These are phyloP conservation scores for Lasiommata megera DNA, from an alignment of 2,888 invertebrate genomes.

Conservation along the genomic window DNA sequence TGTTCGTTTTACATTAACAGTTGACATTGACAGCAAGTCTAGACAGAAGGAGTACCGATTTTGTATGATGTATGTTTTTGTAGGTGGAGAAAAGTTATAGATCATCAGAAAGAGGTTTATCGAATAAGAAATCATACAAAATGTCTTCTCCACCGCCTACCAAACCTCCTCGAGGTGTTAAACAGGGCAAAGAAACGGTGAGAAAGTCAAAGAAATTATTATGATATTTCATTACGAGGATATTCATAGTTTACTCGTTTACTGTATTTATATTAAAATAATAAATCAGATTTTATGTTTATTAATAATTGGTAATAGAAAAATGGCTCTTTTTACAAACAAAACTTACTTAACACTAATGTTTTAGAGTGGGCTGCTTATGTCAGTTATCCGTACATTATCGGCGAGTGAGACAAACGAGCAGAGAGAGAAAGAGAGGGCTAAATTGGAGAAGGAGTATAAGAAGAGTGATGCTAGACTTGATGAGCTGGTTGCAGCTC, in stretches of 20 bases:
- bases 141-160: constrained; percentile 88
- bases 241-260: too few species aligned
- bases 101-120: too few species aligned
- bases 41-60: too few species aligned
- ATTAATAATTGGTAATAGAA: too few species aligned
- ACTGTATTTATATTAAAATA: too few species aligned
- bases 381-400: constrained; percentile 96
- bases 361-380: constrained; percentile 90
- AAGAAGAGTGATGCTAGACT: constrained; percentile 94
- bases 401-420: constrained; percentile 97
- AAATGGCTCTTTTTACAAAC: too few species aligned
- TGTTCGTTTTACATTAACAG: too few species aligned
- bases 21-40: neutral
- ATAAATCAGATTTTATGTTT: too few species aligned
- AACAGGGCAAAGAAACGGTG: constrained; percentile 93
- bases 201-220: constrained; percentile 40
- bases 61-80: neutral
- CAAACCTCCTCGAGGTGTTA: constrained; percentile 93
- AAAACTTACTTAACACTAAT: too few species aligned
- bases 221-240: neutral
- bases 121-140: neutral
- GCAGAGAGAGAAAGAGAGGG: constrained; percentile 95
- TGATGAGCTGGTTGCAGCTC: constrained; percentile 92
- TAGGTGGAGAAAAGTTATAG: neutral
- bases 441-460: constrained; percentile 95